Base-by-base conservation (phyloP, 1,140 invertebrate species). In the Homalodisca vitripennis region DNA sequence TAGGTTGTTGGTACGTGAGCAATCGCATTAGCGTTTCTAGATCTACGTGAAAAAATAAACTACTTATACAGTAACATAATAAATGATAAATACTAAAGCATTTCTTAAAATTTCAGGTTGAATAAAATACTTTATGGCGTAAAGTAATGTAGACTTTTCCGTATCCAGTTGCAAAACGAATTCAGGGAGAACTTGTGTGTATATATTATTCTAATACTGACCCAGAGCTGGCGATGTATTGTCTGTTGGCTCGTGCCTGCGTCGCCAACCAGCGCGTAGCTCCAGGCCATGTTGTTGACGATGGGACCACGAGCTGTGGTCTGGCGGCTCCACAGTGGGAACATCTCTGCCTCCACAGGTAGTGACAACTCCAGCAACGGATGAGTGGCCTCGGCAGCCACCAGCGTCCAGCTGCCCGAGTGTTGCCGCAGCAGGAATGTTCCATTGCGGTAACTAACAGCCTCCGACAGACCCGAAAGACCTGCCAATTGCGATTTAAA, bases 271-370 rank as follows among this genome's bases (percentile, higher is more conserved):
- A 93, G 80, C 68, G 88, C 91, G 74, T 92, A 94, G 1, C 87
- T 85, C 1, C 90, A 92, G 47, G 87, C 89, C 89, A 93, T 92
- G 17, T 84, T 86, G 75, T 93, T 93, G 24, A 87, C 84, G 10
- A 92, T 80, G 70, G 91, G 88, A n/a, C 92, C 91, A 73, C 91
- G 85, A 12, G 85, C 87, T 66, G 89, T 87, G 3, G 85, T 84
- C 79, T 93, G 91, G 74, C 90, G 88, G 32, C 90, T 92, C 88
- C 91, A 92, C 84, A 93, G 91, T 12, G 90, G 91, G 46, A 95
- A 82, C 87, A 97, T 93, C 82, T 95, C 93, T 14, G 94, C 91
- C 81, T 96, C 94, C 0, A 96, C 92, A 1, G 93, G 92, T 73
- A 97, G 82, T 1, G 92, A 88, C 0, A 92, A 89, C 81, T 95